These are phyloP conservation scores for Gephyroberyx darwinii DNA, from an alignment of 2,797 vertebrate genomes.

Conservation along the genomic window DNA sequence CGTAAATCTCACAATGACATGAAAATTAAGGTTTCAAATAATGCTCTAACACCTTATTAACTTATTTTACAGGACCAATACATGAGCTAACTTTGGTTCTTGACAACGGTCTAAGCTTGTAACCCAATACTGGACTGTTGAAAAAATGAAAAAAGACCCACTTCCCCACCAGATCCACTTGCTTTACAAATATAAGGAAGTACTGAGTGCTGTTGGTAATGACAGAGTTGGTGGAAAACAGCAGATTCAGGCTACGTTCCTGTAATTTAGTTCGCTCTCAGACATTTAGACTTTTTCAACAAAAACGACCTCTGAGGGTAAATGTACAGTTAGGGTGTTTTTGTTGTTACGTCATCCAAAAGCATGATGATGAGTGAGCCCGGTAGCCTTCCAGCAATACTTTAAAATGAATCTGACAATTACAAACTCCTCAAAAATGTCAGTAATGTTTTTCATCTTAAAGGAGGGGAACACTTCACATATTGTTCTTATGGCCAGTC, in stretches of 20 bases:
- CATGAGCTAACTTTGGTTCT: conserved; percentile 22
- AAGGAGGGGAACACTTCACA: not conserved
- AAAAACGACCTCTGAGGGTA: conserved; percentile 33
- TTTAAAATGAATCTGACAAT: conserved; percentile 17
- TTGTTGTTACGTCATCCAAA: not conserved
- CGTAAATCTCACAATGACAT: not conserved
- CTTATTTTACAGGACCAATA: conserved; percentile 20
- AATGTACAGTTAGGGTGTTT: conserved; percentile 12
- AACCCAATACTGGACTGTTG: conserved; percentile 26
- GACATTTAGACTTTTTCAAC: conserved; percentile 1
- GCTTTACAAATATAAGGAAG: conserved; percentile 22
- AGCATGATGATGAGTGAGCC: not conserved
- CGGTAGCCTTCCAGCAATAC: not conserved
- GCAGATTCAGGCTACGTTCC: conserved; percentile 18
- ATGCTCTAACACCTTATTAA: not conserved
- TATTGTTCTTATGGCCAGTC: not conserved
- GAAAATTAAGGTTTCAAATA: not conserved
- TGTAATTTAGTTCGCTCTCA: conserved; percentile 24
- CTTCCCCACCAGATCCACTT: conserved; percentile 25
- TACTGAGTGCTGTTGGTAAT: conserved; percentile 20
- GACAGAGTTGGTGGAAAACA: conserved; percentile 34
- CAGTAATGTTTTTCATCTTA: not conserved
- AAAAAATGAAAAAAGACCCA: conserved; percentile 51
- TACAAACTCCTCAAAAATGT: conserved; percentile 9
- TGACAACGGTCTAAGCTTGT: conserved; percentile 13